phyloP scores from a whole-genome alignment of 2,113 vertebrate species.

The Alouatta palliata region DNA sequence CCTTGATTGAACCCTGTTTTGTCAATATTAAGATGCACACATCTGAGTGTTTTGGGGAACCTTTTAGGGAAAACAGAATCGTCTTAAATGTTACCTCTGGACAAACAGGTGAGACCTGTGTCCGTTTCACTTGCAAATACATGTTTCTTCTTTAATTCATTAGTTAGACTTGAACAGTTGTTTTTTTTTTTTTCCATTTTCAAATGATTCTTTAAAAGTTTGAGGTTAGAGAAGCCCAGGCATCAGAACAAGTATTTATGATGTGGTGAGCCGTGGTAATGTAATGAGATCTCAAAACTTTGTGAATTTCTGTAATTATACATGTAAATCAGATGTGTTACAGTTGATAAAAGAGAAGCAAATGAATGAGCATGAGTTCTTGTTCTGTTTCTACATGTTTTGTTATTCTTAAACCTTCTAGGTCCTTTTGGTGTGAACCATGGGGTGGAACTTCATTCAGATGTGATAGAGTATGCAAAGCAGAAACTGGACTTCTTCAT shows the following conservation, averaged over 20 bases:
- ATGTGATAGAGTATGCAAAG: slow-evolving; percentile 96
- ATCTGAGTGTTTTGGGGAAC: background rate
- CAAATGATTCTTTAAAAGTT: no score
- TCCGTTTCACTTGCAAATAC: no score
- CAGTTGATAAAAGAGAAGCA: background rate
- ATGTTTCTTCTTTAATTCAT: no score
- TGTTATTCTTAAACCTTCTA: slow-evolving; percentile 74
- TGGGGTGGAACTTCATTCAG: slow-evolving; percentile 94
- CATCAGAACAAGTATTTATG: no score
- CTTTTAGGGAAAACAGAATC: background rate
- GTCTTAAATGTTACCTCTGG: background rate
- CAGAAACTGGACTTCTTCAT: slow-evolving; percentile 97
- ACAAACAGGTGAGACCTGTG: background rate
- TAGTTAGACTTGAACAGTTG: no score
- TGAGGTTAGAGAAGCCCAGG: no score
- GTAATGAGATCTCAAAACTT: no score
- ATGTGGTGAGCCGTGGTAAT: no score
- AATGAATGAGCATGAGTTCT: background rate
- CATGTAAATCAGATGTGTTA: no score
- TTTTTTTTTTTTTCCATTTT: no score
- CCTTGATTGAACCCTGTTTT: background rate
- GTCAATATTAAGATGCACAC: background rate
- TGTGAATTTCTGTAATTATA: no score
- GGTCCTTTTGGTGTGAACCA: slow-evolving; percentile 98
- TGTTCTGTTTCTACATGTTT: background rate